Evolutionary conservation across 2,888 invertebrate species (phyloP).

Genomic region (Macaria notata): DNA sequence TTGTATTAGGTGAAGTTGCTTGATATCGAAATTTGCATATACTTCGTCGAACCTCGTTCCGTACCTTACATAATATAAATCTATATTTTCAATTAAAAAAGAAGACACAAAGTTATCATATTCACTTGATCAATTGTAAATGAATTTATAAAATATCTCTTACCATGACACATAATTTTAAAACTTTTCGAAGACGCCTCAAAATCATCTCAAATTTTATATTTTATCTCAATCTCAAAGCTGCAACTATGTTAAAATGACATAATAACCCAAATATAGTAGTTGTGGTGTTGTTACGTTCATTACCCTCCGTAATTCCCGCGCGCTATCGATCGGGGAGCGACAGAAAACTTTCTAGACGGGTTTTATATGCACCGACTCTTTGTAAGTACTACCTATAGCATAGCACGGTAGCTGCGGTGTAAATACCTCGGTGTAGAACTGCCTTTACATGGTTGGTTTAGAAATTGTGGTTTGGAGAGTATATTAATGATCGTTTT

Average conservation of each 20-base stretch:
- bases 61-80: too few species aligned
- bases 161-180: too few species aligned
- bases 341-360: slow-evolving; percentile 83
- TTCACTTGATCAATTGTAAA: too few species aligned
- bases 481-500: too few species aligned
- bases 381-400: slow-evolving; percentile 64
- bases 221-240: neutral
- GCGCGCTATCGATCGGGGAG: slow-evolving; percentile 75
- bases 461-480: neutral
- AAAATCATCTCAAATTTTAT: too few species aligned
- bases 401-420: slow-evolving; percentile 40
- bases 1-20: too few species aligned
- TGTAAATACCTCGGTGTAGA: slow-evolving; percentile 38
- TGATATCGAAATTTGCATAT: too few species aligned
- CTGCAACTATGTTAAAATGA: slow-evolving; percentile 48
- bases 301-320: slow-evolving; percentile 68
- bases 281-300: slow-evolving; percentile 67
- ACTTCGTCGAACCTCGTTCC: too few species aligned
- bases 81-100: too few species aligned
- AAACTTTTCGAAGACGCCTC: too few species aligned
- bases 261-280: slow-evolving; percentile 78
- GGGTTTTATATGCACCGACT: slow-evolving; percentile 82
- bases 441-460: slow-evolving; percentile 20
- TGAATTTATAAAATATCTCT: too few species aligned
- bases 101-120: too few species aligned